phyloP scores from a whole-genome alignment of 2,797 vertebrate genomes.

The Mycteria americana region DNA sequence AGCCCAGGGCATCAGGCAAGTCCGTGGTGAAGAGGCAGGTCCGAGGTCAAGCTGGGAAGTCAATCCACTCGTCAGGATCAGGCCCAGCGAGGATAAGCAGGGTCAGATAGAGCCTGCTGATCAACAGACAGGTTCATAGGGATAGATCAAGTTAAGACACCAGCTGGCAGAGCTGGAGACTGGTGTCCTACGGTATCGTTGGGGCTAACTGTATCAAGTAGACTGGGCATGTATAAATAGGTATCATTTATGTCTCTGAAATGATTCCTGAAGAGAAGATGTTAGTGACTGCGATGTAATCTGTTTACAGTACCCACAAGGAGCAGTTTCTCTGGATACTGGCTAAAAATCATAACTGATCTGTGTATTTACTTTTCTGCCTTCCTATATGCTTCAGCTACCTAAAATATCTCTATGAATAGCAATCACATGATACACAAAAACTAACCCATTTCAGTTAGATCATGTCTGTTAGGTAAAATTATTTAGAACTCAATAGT shows the following conservation, averaged over 20 bases:
- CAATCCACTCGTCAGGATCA: background rate
- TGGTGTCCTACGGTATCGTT: background rate
- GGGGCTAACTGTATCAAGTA: background rate
- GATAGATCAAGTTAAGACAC: background rate
- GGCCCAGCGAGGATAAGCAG: background rate
- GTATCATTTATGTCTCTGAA: background rate
- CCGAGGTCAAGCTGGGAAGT: background rate
- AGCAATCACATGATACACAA: background rate
- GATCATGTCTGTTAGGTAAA: background rate
- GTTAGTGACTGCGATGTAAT: background rate
- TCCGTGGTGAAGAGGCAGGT: fast-evolving
- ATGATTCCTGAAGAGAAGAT: background rate
- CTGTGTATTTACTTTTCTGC: background rate
- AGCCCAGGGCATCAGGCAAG: background rate
- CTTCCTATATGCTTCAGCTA: background rate
- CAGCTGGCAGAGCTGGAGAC: background rate
- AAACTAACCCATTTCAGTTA: background rate
- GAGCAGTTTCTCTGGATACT: background rate
- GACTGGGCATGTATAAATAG: background rate
- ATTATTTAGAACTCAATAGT: background rate
- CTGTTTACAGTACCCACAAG: background rate
- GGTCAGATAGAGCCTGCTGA: background rate
- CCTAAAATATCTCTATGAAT: background rate
- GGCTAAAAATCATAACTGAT: background rate
- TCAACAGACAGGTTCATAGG: background rate